These are phyloP conservation scores for Dolichoris vasculosae DNA, from an alignment of 1,140 invertebrate species.

Conservation along the genomic window DNA sequence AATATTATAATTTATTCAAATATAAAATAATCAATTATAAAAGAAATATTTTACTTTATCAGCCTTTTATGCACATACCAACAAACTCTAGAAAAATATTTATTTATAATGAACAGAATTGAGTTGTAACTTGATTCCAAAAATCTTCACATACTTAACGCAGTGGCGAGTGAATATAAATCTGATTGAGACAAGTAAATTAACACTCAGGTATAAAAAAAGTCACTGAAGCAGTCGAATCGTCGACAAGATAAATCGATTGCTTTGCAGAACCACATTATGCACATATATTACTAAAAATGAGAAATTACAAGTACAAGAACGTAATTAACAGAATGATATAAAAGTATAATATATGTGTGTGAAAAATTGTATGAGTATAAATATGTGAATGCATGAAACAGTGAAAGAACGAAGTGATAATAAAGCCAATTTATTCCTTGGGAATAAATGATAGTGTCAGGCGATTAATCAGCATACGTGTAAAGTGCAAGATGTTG, in stretches of 20 bases:
- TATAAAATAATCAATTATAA: not conserved
- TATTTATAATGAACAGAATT: not conserved
- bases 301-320: not conserved
- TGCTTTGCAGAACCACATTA: not conserved
- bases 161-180: not conserved
- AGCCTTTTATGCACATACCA: not conserved
- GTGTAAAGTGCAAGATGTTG: not conserved
- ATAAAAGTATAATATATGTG: not conserved
- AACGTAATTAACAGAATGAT: not conserved
- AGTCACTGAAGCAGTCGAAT: not conserved
- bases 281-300: not conserved
- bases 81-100: not conserved
- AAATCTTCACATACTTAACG: not conserved
- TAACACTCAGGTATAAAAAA: not conserved
- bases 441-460: not conserved
- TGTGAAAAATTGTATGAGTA: not conserved
- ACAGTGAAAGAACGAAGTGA: not conserved
- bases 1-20: slow-evolving; percentile 7
- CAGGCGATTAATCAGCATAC: not conserved
- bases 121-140: not conserved
- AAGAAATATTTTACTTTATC: too few species aligned
- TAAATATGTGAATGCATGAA: not conserved
- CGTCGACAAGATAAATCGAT: not conserved
- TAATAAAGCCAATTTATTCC: not conserved
- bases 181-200: not conserved